Base-by-base conservation (phyloP, 1,140 invertebrate genomes). In the Adoxophyes honmai region DNA sequence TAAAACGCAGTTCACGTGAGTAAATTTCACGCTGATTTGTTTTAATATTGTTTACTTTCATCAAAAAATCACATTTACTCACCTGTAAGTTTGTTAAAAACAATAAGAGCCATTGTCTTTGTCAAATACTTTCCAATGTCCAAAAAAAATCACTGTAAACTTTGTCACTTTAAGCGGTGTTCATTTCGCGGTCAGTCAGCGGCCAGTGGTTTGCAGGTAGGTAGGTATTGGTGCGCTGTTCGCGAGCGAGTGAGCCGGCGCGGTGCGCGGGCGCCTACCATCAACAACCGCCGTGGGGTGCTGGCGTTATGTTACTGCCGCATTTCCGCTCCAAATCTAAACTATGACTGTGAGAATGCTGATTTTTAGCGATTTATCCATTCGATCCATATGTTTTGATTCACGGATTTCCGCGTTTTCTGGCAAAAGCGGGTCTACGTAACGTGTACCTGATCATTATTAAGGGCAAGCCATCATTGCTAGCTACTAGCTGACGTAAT, bases 241-340 rank as follows among this genome's bases (percentile, higher is more conserved):
- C 14, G 42, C 42, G 42, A 48, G 18, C n/a, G 42, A 48, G 28
- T 48, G 42, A 28, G 21, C 42, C 16, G 14, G 42, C 42, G 10
- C 42, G 28, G 42, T n/a, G 42, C 42, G 42, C 42, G n/a, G 14
- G 16, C 42, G 42, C 42, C 21, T 28, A 48, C 34, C 34, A 36
- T 36, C 34, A 11, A 10, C 34, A 36, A 36, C n/a, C 34, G 8
- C 10, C 8, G n/a, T 18, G 5, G 18, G 15, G 15, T 44, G 15
- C 14, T 18, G 39, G n/a, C 15, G 39, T 44, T 10, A 44, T 21
- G 9, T 44, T 44, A 16, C 18, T 10, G 16, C 7, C 4, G 10
- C 39, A 21, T 42, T 42, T 42, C 39, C 39, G 39, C 14, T 42
- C 10, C 16, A 4, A 42, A 42, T 15, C 15, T 16, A 16, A 39